Base-by-base conservation (phyloP, 2,797 vertebrate species). In the Fringilla coelebs region DNA sequence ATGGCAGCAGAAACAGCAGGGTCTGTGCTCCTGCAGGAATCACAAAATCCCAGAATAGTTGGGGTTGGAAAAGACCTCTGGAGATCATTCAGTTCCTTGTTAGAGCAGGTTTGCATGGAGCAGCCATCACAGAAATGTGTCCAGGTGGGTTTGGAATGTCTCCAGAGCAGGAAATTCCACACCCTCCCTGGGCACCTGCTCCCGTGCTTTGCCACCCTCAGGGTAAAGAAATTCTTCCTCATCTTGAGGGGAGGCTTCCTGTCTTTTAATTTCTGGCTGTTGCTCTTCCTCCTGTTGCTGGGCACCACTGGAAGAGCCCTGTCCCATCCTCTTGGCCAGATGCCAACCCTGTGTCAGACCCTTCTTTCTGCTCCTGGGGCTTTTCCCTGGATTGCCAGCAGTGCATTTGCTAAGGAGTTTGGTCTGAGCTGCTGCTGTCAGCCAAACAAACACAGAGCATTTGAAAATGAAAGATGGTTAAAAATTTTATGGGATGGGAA, bases 11-110 rank as follows among this genome's bases (percentile, higher is more conserved):
- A 20, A 51, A 34, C 46, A 46, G 54, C 52, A 51, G 61, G 29
- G 14, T 34, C 68, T 80, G 24, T 66, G 61, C 18, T 58, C 41
- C 60, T 26, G 60, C 78, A 26, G 55, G 7, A 45, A 14, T 60
- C 24, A 9, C 1, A 2, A 2, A 51, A 60, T 34, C 31, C 25
- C 52, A 34, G 20, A 40, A 26, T 2, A 34, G 13, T 0, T 48
- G 24, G 29, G 29, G 29, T 21, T 80, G 29, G 67, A 58, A 58
- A 49, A 19, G 29, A 52, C 13, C 22, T 72, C 28, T 72, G 60
- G 45, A 51, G 29, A 51, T 73, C 43, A 72, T 19, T 31, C 19
- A 58, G 20, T 25, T 49, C n/a, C 45, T 24, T 38, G n/a, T 36
- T n/a, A 58, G 17, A 28, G 52, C 45, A 38, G 60, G 16, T 20